A percentile compares a stretch with the other conserved stretches of the same genome.
Conservation (phyloP, 2,113 vertebrate genomes). For the Chloropsis hardwickii region DNA sequence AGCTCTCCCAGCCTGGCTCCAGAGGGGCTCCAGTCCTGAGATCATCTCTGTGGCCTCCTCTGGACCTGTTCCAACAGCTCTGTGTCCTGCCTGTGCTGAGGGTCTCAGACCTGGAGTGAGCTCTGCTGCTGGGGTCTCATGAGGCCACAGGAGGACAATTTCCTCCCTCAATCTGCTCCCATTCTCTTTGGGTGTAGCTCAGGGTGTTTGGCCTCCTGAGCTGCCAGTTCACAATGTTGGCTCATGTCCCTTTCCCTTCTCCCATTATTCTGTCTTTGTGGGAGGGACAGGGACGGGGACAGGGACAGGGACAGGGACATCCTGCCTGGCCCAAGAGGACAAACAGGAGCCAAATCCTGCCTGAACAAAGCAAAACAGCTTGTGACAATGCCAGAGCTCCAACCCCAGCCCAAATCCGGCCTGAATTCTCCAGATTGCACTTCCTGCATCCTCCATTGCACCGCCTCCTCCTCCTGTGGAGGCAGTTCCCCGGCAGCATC, state of each 20-base stretch:
- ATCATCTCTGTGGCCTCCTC: fast-evolving
- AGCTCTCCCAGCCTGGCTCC: not conserved
- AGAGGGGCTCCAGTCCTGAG: not conserved
- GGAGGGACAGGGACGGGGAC: not conserved
- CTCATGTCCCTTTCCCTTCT: not conserved
- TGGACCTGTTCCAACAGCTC: not conserved
- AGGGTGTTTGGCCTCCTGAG: not conserved
- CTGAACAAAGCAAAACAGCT: not conserved
- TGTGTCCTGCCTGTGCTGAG: not conserved
- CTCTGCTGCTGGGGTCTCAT: not conserved
- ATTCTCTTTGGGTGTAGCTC: not conserved
- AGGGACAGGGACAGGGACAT: not conserved
- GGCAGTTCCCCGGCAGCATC: not conserved
- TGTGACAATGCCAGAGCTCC: not conserved
- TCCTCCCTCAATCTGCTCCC: not conserved
- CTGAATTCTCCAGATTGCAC: not conserved
- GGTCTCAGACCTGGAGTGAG: not conserved
- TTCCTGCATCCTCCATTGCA: not conserved
- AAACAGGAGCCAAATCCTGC: not conserved
- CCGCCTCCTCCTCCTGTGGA: not conserved
- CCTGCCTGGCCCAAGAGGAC: not conserved
- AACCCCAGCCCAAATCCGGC: not conserved
- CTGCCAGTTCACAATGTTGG: not conserved
- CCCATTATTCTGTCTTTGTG: not conserved
- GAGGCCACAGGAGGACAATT: not conserved